Conservation (phyloP, 2,113 vertebrate species). For the Centrocercus urophasianus region DNA sequence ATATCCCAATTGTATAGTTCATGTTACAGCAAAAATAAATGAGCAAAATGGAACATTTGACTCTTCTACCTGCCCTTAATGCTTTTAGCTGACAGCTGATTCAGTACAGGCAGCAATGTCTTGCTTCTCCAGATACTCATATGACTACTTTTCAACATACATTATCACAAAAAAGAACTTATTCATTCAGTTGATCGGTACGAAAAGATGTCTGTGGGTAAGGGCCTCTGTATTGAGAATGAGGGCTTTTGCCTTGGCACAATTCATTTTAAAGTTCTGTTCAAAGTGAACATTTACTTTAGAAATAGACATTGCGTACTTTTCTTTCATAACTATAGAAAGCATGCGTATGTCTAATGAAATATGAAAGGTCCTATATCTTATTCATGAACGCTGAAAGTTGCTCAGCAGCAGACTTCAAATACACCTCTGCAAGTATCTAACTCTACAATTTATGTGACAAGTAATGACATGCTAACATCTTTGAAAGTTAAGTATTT, state of each 20-base stretch:
- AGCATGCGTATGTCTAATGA: background rate
- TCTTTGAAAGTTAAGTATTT: conserved; percentile 66
- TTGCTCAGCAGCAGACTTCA: conserved; percentile 35
- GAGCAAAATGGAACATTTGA: background rate
- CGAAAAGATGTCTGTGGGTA: background rate
- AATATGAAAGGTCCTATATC: conserved; percentile 51
- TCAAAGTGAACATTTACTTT: background rate
- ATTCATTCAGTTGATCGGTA: background rate
- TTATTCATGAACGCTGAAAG: conserved; percentile 65
- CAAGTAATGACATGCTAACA: conserved; percentile 61
- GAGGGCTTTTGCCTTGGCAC: background rate
- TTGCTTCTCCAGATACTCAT: background rate
- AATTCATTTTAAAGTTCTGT: background rate
- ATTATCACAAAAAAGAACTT: too few relatives aligned
- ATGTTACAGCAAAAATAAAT: background rate
- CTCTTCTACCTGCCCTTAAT: background rate
- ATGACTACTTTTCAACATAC: background rate
- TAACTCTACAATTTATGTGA: conserved; percentile 52
- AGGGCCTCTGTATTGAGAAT: background rate
- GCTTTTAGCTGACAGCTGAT: background rate
- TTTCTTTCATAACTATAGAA: background rate
- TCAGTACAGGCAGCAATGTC: background rate
- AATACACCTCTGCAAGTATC: conserved; percentile 39
- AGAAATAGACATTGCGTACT: background rate
- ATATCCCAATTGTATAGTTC: fast-evolving